A percentile compares a stretch with the other conserved stretches of the same genome.
These are phyloP conservation scores for Thamnophis sirtalis DNA, from an alignment of 2,113 vertebrate species.

Conservation along the genomic window DNA sequence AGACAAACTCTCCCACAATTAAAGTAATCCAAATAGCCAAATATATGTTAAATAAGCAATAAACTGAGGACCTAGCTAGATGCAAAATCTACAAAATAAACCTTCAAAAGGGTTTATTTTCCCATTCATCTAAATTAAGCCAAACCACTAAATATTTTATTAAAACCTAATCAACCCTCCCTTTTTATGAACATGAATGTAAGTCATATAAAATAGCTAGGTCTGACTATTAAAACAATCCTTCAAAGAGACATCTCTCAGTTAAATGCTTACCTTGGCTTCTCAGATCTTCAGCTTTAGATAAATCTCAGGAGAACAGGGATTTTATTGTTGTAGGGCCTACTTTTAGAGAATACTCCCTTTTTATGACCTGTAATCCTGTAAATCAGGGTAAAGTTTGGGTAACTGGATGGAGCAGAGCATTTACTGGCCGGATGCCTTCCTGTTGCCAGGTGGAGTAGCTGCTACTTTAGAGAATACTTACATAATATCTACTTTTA, in stretches of 20 bases:
- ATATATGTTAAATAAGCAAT: background rate
- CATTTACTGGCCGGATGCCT: background rate
- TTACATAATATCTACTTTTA: background rate
- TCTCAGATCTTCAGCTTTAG: background rate
- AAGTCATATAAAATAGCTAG: background rate
- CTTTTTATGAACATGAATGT: background rate
- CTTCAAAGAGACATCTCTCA: background rate
- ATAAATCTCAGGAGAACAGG: background rate
- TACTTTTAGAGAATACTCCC: background rate
- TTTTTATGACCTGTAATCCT: background rate
- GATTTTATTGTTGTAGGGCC: background rate
- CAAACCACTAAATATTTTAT: background rate
- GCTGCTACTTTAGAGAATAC: background rate
- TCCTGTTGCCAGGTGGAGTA: background rate
- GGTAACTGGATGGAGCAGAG: background rate
- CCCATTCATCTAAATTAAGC: background rate
- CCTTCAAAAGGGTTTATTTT: background rate
- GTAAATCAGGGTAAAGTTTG: background rate
- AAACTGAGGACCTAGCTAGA: background rate
- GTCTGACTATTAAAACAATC: background rate
- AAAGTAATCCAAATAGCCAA: background rate
- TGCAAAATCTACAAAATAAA: background rate
- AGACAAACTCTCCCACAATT: background rate
- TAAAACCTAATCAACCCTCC: background rate
- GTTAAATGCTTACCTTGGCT: background rate